phyloP scores from a whole-genome alignment of 2,888 invertebrate species.

The Phragmatobia fuliginosa region DNA sequence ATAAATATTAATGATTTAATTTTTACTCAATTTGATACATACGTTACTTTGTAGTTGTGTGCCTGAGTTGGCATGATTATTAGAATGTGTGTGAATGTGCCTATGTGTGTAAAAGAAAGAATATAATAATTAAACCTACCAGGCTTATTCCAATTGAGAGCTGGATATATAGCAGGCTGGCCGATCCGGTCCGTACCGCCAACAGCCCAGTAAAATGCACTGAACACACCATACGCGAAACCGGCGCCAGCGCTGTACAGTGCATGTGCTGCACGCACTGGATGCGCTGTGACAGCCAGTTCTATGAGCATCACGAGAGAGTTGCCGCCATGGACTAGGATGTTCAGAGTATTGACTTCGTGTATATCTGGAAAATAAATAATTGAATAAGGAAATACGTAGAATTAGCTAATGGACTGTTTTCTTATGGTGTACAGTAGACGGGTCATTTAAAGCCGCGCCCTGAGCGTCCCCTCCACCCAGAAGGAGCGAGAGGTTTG shows the following conservation, averaged over 20 bases:
- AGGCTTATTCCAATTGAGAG: slow-evolving; percentile 92
- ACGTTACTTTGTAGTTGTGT: too few relatives aligned
- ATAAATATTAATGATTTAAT: too few relatives aligned
- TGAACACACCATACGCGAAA: slow-evolving; percentile 81
- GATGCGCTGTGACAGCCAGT: slow-evolving; percentile 90
- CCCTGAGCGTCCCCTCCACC: too few relatives aligned
- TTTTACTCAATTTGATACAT: too few relatives aligned
- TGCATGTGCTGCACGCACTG: slow-evolving; percentile 89
- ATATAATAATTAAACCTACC: too few relatives aligned
- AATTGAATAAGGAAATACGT: background rate
- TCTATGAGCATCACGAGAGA: slow-evolving; percentile 91
- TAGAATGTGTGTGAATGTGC: too few relatives aligned
- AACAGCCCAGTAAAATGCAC: slow-evolving; percentile 80
- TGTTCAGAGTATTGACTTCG: slow-evolving; percentile 88
- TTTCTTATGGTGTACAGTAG: too few relatives aligned
- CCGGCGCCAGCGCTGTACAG: slow-evolving; percentile 88
- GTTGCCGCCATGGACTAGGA: slow-evolving; percentile 92
- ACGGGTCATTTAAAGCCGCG: too few relatives aligned
- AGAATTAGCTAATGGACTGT: background rate
- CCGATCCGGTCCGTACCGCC: slow-evolving; percentile 85
- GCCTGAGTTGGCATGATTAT: too few relatives aligned
- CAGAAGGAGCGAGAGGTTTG: too few relatives aligned
- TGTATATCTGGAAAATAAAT: slow-evolving; percentile 82
- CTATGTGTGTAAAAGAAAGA: background rate
- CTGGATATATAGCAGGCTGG: slow-evolving; percentile 89